Evolutionary conservation across 2,113 vertebrate genomes (phyloP).

Genomic region (Athene noctua): DNA sequence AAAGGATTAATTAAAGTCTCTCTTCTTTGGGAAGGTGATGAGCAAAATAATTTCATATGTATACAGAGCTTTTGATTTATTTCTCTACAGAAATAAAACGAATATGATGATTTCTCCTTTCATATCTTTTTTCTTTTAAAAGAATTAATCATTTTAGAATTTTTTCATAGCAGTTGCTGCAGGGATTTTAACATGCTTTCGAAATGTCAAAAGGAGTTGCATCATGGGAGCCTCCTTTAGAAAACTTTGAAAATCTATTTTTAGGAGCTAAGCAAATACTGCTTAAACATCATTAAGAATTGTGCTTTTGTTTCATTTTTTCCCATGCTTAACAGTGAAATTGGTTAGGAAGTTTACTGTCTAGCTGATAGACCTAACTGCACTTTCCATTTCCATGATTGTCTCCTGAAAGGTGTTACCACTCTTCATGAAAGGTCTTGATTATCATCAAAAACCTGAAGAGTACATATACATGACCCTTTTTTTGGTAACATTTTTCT

Average conservation of each 20-base stretch:
- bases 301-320: background rate
- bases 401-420: background rate
- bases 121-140: background rate
- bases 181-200: background rate
- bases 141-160: background rate
- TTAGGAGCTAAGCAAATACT: background rate
- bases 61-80: slow-evolving; percentile 4
- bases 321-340: background rate
- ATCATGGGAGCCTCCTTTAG: background rate
- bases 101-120: background rate
- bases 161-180: background rate
- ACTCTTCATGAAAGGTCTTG: rapidly evolving
- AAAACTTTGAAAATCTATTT: background rate
- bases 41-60: background rate
- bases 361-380: background rate
- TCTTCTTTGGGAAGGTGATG: background rate
- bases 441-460: background rate
- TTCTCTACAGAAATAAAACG: background rate
- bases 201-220: background rate
- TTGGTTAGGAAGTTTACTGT: background rate
- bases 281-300: background rate
- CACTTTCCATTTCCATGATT: background rate
- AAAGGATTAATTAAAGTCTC: slow-evolving; percentile 44
- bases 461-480: background rate
- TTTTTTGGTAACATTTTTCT: background rate